Evolutionary conservation across 2,888 invertebrate species (phyloP).

Genomic region (Tinea pellionella): DNA sequence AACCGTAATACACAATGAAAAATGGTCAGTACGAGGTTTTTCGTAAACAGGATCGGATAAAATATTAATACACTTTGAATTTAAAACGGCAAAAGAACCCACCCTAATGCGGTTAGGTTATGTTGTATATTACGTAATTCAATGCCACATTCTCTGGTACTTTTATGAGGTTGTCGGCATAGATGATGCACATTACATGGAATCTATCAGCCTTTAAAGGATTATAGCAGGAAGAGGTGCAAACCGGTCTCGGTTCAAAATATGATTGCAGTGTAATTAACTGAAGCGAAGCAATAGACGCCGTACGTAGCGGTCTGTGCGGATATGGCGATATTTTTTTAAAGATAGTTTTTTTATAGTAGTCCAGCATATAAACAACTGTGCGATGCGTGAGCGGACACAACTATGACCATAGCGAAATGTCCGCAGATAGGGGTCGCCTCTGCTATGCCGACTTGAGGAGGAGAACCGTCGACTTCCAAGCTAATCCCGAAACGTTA

Average conservation of each 20-base stretch:
- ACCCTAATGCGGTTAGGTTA: neutral
- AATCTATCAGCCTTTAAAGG: slow-evolving; percentile 33
- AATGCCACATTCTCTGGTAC: neutral
- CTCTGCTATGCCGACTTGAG: too few species aligned
- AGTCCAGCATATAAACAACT: neutral
- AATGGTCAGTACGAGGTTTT: slow-evolving; percentile 2
- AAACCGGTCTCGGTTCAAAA: slow-evolving; percentile 37
- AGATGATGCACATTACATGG: neutral
- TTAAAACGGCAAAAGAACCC: neutral
- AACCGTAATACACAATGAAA: slow-evolving; percentile 1
- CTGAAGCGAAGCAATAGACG: slow-evolving; percentile 23
- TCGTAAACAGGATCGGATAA: neutral
- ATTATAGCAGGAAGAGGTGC: slow-evolving; percentile 45
- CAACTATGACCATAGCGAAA: too few species aligned
- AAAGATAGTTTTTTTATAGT: neutral
- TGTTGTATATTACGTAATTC: slow-evolving; percentile 1
- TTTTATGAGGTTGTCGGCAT: slow-evolving; percentile 1
- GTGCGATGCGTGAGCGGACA: too few species aligned
- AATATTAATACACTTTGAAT: neutral
- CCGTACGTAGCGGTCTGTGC: slow-evolving; percentile 2
- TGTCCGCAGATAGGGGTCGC: too few species aligned
- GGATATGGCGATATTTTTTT: neutral
- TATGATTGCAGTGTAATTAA: slow-evolving; percentile 33
- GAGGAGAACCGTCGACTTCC: too few species aligned
- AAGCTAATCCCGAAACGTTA: too few species aligned